phyloP scores from a whole-genome alignment of 1,140 invertebrate genomes.

The Drosophila serrata region DNA sequence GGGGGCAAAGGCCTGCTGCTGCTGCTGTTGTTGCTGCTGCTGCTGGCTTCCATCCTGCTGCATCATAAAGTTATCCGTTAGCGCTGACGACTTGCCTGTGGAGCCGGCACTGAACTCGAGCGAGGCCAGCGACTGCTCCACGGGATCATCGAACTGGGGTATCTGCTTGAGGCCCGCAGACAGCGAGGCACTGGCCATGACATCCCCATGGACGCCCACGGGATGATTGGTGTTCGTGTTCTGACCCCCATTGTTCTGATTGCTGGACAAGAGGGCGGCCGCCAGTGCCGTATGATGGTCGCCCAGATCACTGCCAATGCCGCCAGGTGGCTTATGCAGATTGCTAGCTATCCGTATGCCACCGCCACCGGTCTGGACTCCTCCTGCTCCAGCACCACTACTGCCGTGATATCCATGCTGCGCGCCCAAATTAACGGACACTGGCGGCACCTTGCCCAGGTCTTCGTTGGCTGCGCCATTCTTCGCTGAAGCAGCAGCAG shows the following conservation, averaged over 20 bases:
- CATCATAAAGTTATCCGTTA: slow-evolving; percentile 74
- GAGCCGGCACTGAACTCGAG: slow-evolving; percentile 86
- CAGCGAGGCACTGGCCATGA: slow-evolving; percentile 76
- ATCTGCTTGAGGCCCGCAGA: slow-evolving; percentile 78
- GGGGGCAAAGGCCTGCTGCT: slow-evolving; percentile 51
- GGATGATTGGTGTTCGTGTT: slow-evolving; percentile 33
- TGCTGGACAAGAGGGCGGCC: slow-evolving; percentile 47
- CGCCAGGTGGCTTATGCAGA: slow-evolving; percentile 68
- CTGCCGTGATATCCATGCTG: slow-evolving; percentile 40
- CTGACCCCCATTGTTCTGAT: slow-evolving; percentile 16
- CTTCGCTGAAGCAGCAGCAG: slow-evolving; percentile 46
- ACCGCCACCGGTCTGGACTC: slow-evolving; percentile 44
- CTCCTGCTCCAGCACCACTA: slow-evolving; percentile 2
- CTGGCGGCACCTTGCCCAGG: slow-evolving; percentile 37
- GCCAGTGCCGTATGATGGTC: slow-evolving; percentile 69
- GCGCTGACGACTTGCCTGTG: slow-evolving; percentile 64
- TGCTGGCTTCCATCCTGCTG: slow-evolving; percentile 41
- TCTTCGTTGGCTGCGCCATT: slow-evolving; percentile 73
- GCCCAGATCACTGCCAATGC: slow-evolving; percentile 50
- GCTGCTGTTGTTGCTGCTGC: slow-evolving; percentile 45
- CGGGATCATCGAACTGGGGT: slow-evolving; percentile 87
- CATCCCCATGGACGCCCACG: slow-evolving; percentile 71
- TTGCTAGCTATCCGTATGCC: slow-evolving; percentile 83
- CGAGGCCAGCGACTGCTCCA: slow-evolving; percentile 89
- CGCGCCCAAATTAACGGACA: slow-evolving; percentile 16